Conservation (phyloP, 2,888 invertebrate species). For the Athripsodes cinereus region DNA sequence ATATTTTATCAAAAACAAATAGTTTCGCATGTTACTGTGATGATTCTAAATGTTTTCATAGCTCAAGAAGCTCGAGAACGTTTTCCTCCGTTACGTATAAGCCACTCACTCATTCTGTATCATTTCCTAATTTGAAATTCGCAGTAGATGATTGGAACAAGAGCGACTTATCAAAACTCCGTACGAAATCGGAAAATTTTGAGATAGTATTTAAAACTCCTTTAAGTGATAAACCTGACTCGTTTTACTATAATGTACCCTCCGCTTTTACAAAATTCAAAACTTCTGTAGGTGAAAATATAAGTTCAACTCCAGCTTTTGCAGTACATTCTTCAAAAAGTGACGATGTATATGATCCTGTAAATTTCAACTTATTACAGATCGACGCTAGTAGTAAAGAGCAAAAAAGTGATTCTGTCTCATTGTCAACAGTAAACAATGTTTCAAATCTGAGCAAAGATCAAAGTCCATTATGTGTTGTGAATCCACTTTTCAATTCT, state of each 20-base stretch:
- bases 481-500: background rate
- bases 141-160: background rate
- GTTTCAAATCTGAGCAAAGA: background rate
- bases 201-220: conserved; percentile 7
- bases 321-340: background rate
- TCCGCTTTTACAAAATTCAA: conserved; percentile 8
- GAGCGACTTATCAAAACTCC: background rate
- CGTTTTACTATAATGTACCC: background rate
- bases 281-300: background rate
- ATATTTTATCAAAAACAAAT: conserved; percentile 33
- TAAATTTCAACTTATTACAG: too few species aligned
- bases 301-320: background rate
- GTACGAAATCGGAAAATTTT: background rate
- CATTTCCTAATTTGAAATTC: conserved; percentile 22
- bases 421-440: background rate
- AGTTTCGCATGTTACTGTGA: conserved; percentile 48
- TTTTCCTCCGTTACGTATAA: conserved; percentile 11
- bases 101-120: conserved; percentile 20
- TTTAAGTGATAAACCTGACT: conserved; percentile 4
- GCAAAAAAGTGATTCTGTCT: background rate
- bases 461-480: background rate
- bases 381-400: background rate
- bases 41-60: conserved; percentile 39
- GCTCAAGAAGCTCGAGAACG: conserved; percentile 32
- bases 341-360: background rate